Base-by-base conservation (phyloP, 2,797 vertebrate genomes). In the Sebastes paucispinis region DNA sequence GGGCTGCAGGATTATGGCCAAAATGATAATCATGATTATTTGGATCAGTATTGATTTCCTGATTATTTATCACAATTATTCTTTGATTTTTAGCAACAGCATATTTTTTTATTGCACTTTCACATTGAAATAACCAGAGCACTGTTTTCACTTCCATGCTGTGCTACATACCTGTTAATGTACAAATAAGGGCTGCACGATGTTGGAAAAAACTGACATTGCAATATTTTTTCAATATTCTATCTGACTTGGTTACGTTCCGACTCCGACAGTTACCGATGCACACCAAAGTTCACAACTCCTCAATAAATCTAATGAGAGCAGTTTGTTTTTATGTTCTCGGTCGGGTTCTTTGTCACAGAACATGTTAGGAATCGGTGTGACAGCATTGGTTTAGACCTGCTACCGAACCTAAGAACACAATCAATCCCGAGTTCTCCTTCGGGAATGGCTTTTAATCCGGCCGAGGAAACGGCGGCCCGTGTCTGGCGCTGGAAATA, bases 361-460 rank as follows among this genome's bases (percentile, higher is more conserved):
- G 47, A 39, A 9, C 71, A 66, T 80, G 80, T 78, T 84, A 68
- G 62, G 50, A 84, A 74, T 82, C 25, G 58, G 58, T 67, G 18
- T 74, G 85, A 87, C 85, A 82, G 69, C 54, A 52, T 79, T 78
- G 80, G 84, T 70, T 90, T 78, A 73, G 83, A 84, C 70, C 73
- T 84, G 79, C 80, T 86, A 59, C 82, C 34, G 82, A 80, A 88
- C 73, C 79, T 77, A 83, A 82, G 73, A 90, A 85, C 83, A 86
- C 91, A 91, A 92, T 92, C 89, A 86, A 92, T 93, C 90, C 67
- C 27, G 69, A 87, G 60, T 73, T 79, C 69, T 93, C 88, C 87
- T 82, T 73, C n/a, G 83, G 91, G 91, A 92, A 88, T 58, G 29
- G 67, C 77, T 90, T 91, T 90, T 91, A 91, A 92, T 94, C 84